Base-by-base conservation (phyloP, 2,888 invertebrate genomes). In the Branchipolynoe longqiensis region DNA sequence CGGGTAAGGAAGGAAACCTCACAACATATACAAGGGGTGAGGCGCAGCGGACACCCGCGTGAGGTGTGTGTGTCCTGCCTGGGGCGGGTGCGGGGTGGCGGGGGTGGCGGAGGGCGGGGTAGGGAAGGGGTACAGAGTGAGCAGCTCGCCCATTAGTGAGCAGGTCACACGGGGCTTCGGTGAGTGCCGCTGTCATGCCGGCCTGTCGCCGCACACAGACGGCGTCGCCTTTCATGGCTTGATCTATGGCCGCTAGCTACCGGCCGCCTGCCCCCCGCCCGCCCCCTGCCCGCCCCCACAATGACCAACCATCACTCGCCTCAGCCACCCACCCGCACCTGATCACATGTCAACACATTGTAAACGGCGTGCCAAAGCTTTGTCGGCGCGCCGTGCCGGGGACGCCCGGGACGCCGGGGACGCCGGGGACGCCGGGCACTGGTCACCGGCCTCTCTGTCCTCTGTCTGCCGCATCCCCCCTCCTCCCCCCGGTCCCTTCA, bases 121-220 rank as follows among this genome's bases (percentile, higher is more conserved):
- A 18, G 62, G n/a, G 25, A n/a, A n/a, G n/a, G n/a, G n/a, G n/a
- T n/a, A n/a, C n/a, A n/a, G n/a, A n/a, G n/a, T n/a, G n/a, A n/a
- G n/a, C n/a, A n/a, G n/a, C n/a, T n/a, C n/a, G 1, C n/a, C 78
- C 78, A 78, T 78, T 78, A 78, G 78, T 78, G 1, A 8, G 78
- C 78, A 14, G 54, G 78, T 78, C 78, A 78, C 78, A 78, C 31
- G 54, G 78, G 78, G 78, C 78, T 78, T 78, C 78, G 28, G 78
- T 6, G 48, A 48, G 78, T 28, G 78, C 18, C 22, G 31, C 48
- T 33, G 78, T 78, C 78, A 78, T 48, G 78, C 48, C 41, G 38
- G 33, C 28, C 14, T 14, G 31, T 22, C 6, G 25, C 38, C 1
- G 4, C 38, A 0, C 41, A 3, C 78, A n/a, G 48, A 6, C 48